Conservation (phyloP, 2,888 invertebrate species). For the Hyposoter didymator region DNA sequence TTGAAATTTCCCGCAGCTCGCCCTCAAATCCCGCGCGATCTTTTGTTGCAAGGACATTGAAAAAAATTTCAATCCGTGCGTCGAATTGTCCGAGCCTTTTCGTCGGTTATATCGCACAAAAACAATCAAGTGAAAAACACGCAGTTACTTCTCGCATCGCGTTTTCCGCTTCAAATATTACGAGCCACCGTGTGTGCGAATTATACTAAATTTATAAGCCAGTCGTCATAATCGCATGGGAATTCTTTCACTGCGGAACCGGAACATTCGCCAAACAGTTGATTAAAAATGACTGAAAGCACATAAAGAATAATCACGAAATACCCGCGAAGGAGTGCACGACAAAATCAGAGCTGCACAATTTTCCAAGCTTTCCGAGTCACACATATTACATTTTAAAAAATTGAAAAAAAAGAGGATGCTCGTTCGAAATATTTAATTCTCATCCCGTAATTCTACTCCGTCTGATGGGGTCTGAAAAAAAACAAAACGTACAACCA, state of each 20-base stretch:
- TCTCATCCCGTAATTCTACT: neutral
- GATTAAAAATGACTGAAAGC: constrained; percentile 25
- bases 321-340: constrained; percentile 1
- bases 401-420: neutral
- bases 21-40: neutral
- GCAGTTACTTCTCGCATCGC: constrained; percentile 22
- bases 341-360: constrained; percentile 10
- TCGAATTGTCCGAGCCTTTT: neutral
- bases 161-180: constrained; percentile 54
- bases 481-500: neutral
- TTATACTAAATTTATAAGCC: constrained; percentile 48
- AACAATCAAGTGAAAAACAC: neutral
- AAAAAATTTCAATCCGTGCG: constrained; percentile 9
- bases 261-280: constrained; percentile 37
- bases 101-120: neutral
- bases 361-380: neutral
- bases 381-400: neutral
- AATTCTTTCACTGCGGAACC: constrained; percentile 20
- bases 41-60: neutral
- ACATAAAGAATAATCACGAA: constrained; percentile 8
- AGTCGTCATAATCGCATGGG: constrained; percentile 57
- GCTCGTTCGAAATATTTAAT: constrained; percentile 6
- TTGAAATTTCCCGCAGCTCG: constrained; percentile 7
- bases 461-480: neutral
- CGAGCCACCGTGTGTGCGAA: constrained; percentile 45